A percentile compares a stretch with the other conserved stretches of the same genome.
Conservation (phyloP, 1,140 invertebrate genomes). For the Tribolium castaneum region DNA sequence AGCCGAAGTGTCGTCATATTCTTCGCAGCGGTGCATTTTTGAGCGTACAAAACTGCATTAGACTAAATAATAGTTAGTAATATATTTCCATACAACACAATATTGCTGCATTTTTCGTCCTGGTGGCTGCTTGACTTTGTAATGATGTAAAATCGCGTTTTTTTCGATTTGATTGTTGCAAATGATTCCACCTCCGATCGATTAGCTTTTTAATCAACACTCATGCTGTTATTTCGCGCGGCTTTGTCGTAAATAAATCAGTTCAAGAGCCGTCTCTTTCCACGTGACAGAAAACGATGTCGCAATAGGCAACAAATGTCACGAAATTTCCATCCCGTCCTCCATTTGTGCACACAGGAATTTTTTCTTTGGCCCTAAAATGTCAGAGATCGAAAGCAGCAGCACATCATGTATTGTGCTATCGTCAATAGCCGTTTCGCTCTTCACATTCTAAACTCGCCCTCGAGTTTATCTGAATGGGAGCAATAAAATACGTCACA, state of each 20-base stretch:
- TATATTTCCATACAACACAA: background rate
- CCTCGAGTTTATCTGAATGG: constrained; percentile 61
- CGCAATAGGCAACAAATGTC: background rate
- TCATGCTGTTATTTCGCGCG: background rate
- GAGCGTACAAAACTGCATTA: background rate
- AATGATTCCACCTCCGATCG: background rate
- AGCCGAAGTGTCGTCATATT: background rate
- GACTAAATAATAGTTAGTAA: background rate
- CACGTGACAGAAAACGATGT: background rate
- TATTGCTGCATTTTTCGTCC: background rate
- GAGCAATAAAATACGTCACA: constrained; percentile 65
- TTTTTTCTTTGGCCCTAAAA: background rate
- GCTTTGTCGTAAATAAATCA: background rate
- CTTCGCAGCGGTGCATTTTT: background rate
- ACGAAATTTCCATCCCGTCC: background rate
- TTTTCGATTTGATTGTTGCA: too few species aligned
- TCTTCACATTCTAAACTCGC: constrained; percentile 41
- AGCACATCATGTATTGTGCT: constrained; percentile 23
- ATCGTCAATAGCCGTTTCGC: constrained; percentile 24
- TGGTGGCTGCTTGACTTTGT: too few species aligned
- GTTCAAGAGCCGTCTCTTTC: background rate
- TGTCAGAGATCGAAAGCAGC: constrained; percentile 11
- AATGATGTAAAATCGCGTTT: too few species aligned
- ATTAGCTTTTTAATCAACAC: background rate
- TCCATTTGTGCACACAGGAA: background rate